phyloP scores from a whole-genome alignment of 1,140 invertebrate genomes.

The Melanaphis sacchari region DNA sequence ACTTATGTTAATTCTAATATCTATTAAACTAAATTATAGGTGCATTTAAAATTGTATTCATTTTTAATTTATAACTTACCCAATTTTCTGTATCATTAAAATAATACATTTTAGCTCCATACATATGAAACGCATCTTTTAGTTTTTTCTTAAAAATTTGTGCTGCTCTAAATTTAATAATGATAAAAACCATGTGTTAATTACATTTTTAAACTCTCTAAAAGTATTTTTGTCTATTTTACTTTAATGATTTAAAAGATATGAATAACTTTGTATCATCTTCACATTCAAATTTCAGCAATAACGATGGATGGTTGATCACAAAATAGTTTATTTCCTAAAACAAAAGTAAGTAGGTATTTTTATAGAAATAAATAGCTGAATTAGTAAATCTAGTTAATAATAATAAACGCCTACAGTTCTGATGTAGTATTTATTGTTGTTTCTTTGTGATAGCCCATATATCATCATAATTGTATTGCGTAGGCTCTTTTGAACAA shows the following conservation, averaged over 20 bases:
- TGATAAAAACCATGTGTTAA: not conserved
- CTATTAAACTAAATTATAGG: not conserved
- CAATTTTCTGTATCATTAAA: conserved; percentile 53
- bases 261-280: conserved; percentile 50
- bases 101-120: conserved; percentile 51
- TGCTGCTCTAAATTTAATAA: conserved; percentile 32
- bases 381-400: not conserved
- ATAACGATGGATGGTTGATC: conserved; percentile 38
- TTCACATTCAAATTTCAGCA: conserved; percentile 53
- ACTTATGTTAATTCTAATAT: not conserved
- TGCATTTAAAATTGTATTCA: not conserved
- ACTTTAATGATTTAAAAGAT: conserved; percentile 55
- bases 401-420: not conserved
- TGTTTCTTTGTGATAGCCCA: conserved; percentile 31
- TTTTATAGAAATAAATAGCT: not conserved
- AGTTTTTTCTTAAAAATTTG: conserved; percentile 54
- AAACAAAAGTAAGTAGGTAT: not conserved
- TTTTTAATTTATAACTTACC: conserved; percentile 31
- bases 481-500: conserved; percentile 43
- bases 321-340: conserved; percentile 54
- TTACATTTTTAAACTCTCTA: not conserved
- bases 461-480: conserved; percentile 57
- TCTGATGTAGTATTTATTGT: conserved; percentile 16
- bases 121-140: conserved; percentile 10
- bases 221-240: not conserved